These are phyloP conservation scores for Antigone vipio DNA, from an alignment of 2,113 vertebrate species.

Conservation along the genomic window DNA sequence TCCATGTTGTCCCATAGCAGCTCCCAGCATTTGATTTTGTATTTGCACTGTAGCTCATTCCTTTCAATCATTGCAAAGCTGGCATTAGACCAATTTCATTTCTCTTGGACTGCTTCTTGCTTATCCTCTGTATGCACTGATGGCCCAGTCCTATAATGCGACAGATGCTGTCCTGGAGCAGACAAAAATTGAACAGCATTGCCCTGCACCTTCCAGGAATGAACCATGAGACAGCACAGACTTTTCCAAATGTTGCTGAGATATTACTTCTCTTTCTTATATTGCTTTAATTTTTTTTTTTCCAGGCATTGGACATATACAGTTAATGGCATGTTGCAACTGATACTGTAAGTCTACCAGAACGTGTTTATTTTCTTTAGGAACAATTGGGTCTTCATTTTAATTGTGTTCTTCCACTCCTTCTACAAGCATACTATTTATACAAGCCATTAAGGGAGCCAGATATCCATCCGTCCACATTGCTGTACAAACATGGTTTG, in stretches of 20 bases:
- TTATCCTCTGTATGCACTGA: background rate
- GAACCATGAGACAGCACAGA: background rate
- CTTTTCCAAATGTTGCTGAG: background rate
- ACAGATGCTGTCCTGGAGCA: constrained; percentile 19
- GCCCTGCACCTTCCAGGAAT: background rate
- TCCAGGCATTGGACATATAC: background rate
- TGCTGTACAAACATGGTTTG: background rate
- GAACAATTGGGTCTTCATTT: background rate
- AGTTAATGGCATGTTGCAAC: background rate
- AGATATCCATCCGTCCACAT: background rate
- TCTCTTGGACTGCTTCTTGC: background rate
- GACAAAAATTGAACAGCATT: background rate
- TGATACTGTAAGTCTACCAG: background rate
- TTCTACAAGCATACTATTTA: background rate
- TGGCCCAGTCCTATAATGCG: background rate
- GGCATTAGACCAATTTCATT: background rate
- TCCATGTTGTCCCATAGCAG: background rate
- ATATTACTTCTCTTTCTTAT: background rate
- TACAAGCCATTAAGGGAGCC: background rate
- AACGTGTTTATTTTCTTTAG: background rate
- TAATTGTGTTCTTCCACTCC: background rate
- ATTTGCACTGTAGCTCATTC: background rate
- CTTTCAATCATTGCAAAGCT: background rate
- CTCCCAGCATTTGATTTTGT: background rate
- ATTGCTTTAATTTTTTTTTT: background rate